Base-by-base conservation (phyloP, 2,888 invertebrate genomes). In the Orchesella flavescens region DNA sequence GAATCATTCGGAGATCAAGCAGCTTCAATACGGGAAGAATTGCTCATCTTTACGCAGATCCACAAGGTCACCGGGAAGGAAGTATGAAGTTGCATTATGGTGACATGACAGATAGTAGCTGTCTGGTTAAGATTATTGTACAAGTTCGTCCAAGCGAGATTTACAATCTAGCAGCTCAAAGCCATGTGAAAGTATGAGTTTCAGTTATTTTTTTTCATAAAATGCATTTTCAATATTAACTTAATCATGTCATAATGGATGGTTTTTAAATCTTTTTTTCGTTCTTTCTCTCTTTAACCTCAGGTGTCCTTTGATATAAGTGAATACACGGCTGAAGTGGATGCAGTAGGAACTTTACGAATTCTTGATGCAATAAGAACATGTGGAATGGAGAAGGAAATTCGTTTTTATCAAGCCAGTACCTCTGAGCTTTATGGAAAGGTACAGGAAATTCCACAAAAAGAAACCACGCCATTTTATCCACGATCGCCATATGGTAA, bases 251-350 rank as follows among this genome's bases (percentile, higher is more conserved):
- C n/a, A n/a, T n/a, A n/a, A n/a, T n/a, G n/a, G n/a, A n/a, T n/a
- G n/a, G n/a, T n/a, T n/a, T n/a, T n/a, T n/a, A n/a, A n/a, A n/a
- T n/a, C n/a, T n/a, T n/a, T n/a, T n/a, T n/a, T n/a, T n/a, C n/a
- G n/a, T n/a, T n/a, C n/a, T n/a, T n/a, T n/a, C n/a, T n/a, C n/a
- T n/a, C n/a, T n/a, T n/a, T n/a, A n/a, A n/a, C 85, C 78, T 15
- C 88, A 94, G 94, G 93, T 94, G 59, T 99, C 99, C 0, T 99
- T 99, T 90, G 99, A 99, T 89, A 92, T 99, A 84, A 97, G 98
- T 89, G 99, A 99, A 91, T 99, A 99, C 89, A 99, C 99, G 0
- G 98, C 99, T 0, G 98, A 99, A 91, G 98, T 98, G 0, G 97
- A 98, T 90, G 98, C 95, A 0, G 93, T 98, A n/a, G 98, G 98